phyloP scores from a whole-genome alignment of 2,888 invertebrate genomes.

The Ptycholaimellus sp. region DNA sequence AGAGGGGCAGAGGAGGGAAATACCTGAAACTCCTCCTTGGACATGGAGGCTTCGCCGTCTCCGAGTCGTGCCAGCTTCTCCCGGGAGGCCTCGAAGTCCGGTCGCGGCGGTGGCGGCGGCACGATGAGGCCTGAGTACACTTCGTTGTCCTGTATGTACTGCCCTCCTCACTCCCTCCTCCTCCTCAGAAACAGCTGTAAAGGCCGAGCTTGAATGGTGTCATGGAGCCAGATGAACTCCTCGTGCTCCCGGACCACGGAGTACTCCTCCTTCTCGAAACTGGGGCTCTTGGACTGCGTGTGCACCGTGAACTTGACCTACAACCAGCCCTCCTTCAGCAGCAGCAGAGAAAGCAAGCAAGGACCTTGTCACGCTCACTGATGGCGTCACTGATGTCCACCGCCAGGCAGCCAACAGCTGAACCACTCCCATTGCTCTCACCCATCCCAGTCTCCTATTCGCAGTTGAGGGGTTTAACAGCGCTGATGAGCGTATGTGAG shows the following conservation, averaged over 20 bases:
- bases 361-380: slow-evolving; percentile 87
- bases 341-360: slow-evolving; percentile 3
- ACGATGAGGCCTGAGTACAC: slow-evolving; percentile 32
- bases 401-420: too few relatives aligned
- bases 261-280: slow-evolving; percentile 74
- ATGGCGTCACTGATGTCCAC: slow-evolving; percentile 97
- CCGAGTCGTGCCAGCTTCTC: slow-evolving; percentile 90
- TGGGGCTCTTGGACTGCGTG: slow-evolving; percentile 41
- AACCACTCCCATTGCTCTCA: too few relatives aligned
- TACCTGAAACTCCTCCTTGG: slow-evolving; percentile 91
- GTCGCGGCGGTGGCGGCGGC: slow-evolving; percentile 43
- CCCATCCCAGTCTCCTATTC: too few relatives aligned
- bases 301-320: slow-evolving; percentile 91
- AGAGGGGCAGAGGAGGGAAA: too few relatives aligned
- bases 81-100: slow-evolving; percentile 92
- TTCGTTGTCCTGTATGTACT: too few relatives aligned
- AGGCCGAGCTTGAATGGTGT: too few relatives aligned
- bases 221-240: slow-evolving; percentile 96
- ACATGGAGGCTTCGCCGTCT: slow-evolving; percentile 94
- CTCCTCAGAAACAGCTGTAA: too few relatives aligned
- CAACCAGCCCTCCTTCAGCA: too few relatives aligned
- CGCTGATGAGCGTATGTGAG: too few relatives aligned
- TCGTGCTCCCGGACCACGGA: slow-evolving; percentile 79
- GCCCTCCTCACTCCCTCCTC: too few relatives aligned
- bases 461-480: too few relatives aligned